Percentiles rank a stretch among this genome's conserved stretches.
phyloP scores from a whole-genome alignment of 2,113 vertebrate genomes.

The Ardeotis arabs region DNA sequence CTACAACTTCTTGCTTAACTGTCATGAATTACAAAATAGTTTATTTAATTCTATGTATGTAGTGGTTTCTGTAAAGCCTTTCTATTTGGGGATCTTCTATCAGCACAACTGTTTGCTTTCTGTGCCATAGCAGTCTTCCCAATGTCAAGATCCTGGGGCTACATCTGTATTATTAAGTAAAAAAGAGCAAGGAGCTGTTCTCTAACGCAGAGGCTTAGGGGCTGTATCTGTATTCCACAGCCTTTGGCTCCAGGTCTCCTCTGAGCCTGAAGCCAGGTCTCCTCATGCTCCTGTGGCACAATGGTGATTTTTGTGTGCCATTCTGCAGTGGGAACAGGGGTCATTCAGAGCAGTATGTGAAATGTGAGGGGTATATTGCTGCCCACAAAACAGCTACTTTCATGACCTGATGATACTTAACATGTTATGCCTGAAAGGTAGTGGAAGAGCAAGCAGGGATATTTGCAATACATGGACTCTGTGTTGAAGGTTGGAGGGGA shows the following conservation, averaged over 20 bases:
- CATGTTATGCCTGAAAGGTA: not conserved
- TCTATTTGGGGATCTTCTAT: not conserved
- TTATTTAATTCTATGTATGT: not conserved
- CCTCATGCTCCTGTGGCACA: not conserved
- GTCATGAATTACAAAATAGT: not conserved
- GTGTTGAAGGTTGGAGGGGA: not conserved
- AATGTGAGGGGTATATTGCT: not conserved
- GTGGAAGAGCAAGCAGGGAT: not conserved
- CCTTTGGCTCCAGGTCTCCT: not conserved
- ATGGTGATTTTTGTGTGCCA: not conserved
- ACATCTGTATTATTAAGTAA: not conserved
- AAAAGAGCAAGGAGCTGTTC: not conserved
- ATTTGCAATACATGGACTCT: not conserved
- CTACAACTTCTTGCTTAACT: not conserved
- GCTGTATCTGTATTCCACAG: not conserved
- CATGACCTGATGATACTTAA: not conserved
- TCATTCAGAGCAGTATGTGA: not conserved
- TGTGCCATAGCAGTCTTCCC: not conserved
- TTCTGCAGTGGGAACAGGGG: not conserved
- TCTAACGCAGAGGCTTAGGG: not conserved
- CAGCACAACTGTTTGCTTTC: not conserved
- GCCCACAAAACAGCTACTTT: not conserved
- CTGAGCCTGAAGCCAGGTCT: not conserved
- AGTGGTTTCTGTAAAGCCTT: not conserved
- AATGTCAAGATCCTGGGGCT: not conserved